Evolutionary conservation across 1,140 invertebrate species (phyloP).

Genomic region (Melitaea cinxia): DNA sequence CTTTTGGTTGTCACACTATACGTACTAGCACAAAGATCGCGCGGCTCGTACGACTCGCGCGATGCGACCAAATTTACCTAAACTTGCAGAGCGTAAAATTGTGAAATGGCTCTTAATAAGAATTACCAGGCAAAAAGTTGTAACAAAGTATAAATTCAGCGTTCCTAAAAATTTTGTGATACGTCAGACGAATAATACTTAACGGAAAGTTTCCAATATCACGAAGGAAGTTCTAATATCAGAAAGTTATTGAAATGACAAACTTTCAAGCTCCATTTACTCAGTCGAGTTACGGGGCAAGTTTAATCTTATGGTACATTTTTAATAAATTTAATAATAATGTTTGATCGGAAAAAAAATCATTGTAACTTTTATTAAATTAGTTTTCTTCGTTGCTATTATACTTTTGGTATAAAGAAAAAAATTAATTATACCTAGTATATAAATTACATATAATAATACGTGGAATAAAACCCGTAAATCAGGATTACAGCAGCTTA

Average conservation of each 20-base stretch:
- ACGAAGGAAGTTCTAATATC: constrained; percentile 18
- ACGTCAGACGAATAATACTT: constrained; percentile 2
- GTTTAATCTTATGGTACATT: constrained; percentile 16
- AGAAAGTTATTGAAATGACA: constrained; percentile 21
- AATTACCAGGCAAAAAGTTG: neutral
- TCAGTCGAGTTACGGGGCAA: constrained; percentile 15
- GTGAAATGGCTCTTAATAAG: too few species aligned
- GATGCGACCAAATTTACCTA: too few species aligned
- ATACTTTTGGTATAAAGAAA: too few species aligned
- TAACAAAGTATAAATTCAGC: neutral
- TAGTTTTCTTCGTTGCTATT: too few species aligned
- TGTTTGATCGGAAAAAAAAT: constrained; percentile 1
- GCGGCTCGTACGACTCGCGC: too few species aligned
- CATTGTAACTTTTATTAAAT: constrained; percentile 2
- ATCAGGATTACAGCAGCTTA: too few species aligned
- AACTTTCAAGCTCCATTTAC: constrained; percentile 13
- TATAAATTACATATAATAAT: too few species aligned
- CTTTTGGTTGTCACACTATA: too few species aligned
- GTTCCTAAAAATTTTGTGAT: constrained; percentile 4
- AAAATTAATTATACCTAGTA: too few species aligned
- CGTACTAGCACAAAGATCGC: too few species aligned
- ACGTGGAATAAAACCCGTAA: too few species aligned
- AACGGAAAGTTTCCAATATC: neutral
- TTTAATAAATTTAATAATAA: constrained; percentile 9
- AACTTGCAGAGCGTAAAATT: too few species aligned